Conservation (phyloP, 2,113 vertebrate genomes). For the Microtus richardsoni region DNA sequence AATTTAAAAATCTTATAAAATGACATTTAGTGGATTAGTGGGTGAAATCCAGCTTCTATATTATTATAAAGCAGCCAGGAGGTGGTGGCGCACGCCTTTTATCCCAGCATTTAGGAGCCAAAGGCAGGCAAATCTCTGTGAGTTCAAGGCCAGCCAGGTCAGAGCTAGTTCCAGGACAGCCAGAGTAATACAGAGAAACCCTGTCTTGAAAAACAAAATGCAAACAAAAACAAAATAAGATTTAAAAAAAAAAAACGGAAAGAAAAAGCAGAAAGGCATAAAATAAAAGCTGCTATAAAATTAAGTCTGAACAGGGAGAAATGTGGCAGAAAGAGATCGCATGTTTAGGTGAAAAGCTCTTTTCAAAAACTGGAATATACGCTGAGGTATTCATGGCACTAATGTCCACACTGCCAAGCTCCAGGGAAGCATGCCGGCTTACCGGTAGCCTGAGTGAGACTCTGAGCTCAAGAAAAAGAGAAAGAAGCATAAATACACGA, state of each 20-base stretch:
- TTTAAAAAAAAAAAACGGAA: neutral
- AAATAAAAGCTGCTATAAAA: constrained; percentile 62
- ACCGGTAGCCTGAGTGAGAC: neutral
- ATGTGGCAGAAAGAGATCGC: constrained; percentile 1
- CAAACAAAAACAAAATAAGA: neutral
- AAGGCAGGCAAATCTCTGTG: neutral
- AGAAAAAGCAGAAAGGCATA: constrained; percentile 34
- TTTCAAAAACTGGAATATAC: constrained; percentile 3
- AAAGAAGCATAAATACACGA: neutral
- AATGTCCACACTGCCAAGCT: neutral
- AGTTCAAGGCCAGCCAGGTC: neutral
- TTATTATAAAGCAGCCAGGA: neutral
- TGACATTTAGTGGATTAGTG: constrained; percentile 18
- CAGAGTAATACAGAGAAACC: neutral
- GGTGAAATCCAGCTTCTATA: constrained; percentile 24
- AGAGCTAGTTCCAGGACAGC: neutral
- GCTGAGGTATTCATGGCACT: neutral
- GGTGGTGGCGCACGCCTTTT: neutral
- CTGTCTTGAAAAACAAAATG: neutral
- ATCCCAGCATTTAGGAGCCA: neutral
- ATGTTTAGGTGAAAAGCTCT: constrained; percentile 38
- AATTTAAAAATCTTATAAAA: neutral
- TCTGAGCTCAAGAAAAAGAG: neutral
- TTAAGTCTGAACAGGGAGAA: neutral
- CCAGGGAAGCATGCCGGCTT: no score